Percentiles rank a stretch among this genome's conserved stretches.
Conservation (phyloP, 2,888 invertebrate species). For the Pristionchus entomophagus region DNA sequence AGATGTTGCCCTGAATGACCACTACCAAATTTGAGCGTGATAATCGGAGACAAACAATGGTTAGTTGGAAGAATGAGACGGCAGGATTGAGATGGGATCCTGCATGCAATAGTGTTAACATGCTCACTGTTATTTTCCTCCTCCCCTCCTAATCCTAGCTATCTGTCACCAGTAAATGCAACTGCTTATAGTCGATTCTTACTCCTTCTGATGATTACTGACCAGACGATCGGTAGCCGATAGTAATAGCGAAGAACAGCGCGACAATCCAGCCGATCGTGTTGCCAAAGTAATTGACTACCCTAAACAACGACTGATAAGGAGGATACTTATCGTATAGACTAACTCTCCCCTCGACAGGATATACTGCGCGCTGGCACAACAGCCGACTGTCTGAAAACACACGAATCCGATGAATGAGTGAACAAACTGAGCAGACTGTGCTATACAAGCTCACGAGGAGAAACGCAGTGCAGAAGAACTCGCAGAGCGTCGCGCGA, state of each 20-base stretch:
- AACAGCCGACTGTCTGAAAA: background rate
- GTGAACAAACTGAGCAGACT: too few relatives aligned
- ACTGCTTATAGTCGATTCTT: too few relatives aligned
- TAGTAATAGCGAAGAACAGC: background rate
- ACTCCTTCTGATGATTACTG: too few relatives aligned
- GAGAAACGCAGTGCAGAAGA: conserved; percentile 26
- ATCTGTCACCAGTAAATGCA: too few relatives aligned
- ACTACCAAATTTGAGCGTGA: background rate
- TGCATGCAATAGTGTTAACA: background rate
- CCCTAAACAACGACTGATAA: background rate
- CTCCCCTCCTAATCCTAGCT: too few relatives aligned
- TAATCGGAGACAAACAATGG: background rate
- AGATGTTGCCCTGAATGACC: conserved; percentile 51
- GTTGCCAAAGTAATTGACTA: background rate
- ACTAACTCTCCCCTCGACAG: background rate
- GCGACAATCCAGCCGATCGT: background rate
- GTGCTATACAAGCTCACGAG: background rate
- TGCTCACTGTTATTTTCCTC: too few relatives aligned
- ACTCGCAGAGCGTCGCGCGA: background rate
- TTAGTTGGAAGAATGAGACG: conserved; percentile 15
- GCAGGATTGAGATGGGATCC: conserved; percentile 21
- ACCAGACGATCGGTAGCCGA: background rate
- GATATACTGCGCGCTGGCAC: background rate
- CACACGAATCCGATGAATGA: too few relatives aligned
- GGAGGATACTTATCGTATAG: too few relatives aligned